These are phyloP conservation scores for Danio tinwini DNA, from an alignment of 2,797 vertebrate genomes.

Conservation along the genomic window DNA sequence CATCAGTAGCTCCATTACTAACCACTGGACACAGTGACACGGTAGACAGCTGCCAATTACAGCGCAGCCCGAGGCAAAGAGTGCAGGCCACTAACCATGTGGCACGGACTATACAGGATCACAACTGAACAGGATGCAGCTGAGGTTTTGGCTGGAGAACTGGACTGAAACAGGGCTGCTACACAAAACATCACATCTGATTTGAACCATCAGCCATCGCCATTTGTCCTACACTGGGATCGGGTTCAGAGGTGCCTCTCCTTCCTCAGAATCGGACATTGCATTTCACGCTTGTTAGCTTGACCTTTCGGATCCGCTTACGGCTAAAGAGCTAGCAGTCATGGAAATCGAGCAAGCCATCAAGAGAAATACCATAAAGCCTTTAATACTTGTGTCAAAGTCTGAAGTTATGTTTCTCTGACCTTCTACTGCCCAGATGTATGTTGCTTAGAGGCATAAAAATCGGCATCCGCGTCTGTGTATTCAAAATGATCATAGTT, in stretches of 20 bases:
- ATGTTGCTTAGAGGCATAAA: constrained; percentile 54
- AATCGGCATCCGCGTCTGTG: constrained; percentile 52
- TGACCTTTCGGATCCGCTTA: constrained; percentile 68
- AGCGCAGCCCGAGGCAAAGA: constrained; percentile 69
- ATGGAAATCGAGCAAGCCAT: constrained; percentile 61
- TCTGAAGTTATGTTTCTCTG: constrained; percentile 60
- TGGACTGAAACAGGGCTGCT: constrained; percentile 6
- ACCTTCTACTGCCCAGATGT: constrained; percentile 58
- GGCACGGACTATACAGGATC: constrained; percentile 15
- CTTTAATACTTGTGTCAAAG: constrained; percentile 58
- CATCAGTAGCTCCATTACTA: constrained; percentile 56
- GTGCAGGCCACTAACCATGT: constrained; percentile 41
- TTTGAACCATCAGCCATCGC: constrained; percentile 53
- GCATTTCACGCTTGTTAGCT: constrained; percentile 67
- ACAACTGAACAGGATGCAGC: constrained; percentile 3
- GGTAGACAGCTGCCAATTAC: constrained; percentile 78
- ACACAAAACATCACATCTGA: constrained; percentile 49
- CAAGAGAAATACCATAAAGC: constrained; percentile 63
- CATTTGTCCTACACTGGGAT: constrained; percentile 48
- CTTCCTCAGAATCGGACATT: constrained; percentile 54
- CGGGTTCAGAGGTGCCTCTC: constrained; percentile 57
- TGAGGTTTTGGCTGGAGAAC: constrained; percentile 30
- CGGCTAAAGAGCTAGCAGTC: constrained; percentile 62
- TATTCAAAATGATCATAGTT: constrained; percentile 29
- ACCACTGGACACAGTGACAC: constrained; percentile 66